Evolutionary conservation across 2,888 invertebrate species (phyloP).

Genomic region (Sinopyrophorus schimmeli): DNA sequence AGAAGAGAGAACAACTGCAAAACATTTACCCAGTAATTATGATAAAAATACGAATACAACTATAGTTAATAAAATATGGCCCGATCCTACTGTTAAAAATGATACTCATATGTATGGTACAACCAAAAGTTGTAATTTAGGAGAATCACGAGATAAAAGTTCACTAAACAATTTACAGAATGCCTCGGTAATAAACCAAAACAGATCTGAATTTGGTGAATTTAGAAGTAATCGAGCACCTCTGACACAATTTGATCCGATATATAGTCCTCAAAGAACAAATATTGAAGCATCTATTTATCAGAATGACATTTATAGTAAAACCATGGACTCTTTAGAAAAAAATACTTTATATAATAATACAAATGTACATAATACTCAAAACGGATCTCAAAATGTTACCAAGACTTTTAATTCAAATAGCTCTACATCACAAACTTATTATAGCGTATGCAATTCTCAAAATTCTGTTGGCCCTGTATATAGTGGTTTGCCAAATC

Average conservation of each 20-base stretch:
- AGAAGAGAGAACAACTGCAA: slow-evolving; percentile 1
- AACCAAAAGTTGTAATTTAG: slow-evolving; percentile 26
- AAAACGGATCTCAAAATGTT: slow-evolving; percentile 18
- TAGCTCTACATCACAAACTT: slow-evolving; percentile 10
- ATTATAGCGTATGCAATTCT: slow-evolving; percentile 20
- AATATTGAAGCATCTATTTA: slow-evolving; percentile 7
- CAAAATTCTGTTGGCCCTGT: slow-evolving; percentile 20
- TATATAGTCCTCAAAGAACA: slow-evolving; percentile 9
- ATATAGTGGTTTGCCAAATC: slow-evolving; percentile 36
- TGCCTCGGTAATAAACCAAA: no score
- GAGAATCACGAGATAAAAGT: slow-evolving; percentile 14
- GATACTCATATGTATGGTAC: slow-evolving; percentile 17
- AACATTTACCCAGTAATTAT: slow-evolving; percentile 2
- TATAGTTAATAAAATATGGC: slow-evolving; percentile 59
- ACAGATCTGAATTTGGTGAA: slow-evolving; percentile 44
- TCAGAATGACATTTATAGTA: slow-evolving; percentile 7
- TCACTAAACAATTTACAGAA: slow-evolving; percentile 23
- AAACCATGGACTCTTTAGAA: no score
- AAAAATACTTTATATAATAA: slow-evolving; percentile 12
- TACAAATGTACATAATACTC: no score
- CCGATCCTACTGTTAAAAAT: slow-evolving; percentile 48
- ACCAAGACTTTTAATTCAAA: slow-evolving; percentile 8
- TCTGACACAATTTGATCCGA: slow-evolving; percentile 7
- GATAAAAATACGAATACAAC: slow-evolving; percentile 46
- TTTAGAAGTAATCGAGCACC: slow-evolving; percentile 44